A percentile compares a stretch with the other conserved stretches of the same genome.
Evolutionary conservation across 2,888 invertebrate genomes (phyloP).

Genomic region (Junonia oenone): DNA sequence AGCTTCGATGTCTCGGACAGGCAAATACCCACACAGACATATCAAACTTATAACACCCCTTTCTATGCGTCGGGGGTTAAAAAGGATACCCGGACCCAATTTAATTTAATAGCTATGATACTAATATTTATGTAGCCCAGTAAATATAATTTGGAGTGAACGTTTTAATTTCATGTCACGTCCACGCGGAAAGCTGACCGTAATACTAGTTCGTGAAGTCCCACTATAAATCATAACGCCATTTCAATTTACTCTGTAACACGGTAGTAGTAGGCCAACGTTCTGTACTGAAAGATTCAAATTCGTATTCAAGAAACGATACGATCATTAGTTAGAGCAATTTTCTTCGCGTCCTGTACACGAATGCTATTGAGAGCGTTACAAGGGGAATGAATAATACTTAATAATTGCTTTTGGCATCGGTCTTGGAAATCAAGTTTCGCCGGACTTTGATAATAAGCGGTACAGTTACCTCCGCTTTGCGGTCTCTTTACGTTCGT

Average conservation of each 20-base stretch:
- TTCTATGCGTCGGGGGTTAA: too few species aligned
- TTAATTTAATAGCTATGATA: not conserved
- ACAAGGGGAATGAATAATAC: constrained; percentile 38
- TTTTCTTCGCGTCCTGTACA: constrained; percentile 69
- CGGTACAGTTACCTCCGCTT: constrained; percentile 30
- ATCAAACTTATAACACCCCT: too few species aligned
- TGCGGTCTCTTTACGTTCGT: constrained; percentile 39
- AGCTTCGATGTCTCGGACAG: too few species aligned
- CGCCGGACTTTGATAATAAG: constrained; percentile 46
- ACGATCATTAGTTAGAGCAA: constrained; percentile 44
- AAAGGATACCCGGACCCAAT: not conserved
- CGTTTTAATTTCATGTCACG: constrained; percentile 61
- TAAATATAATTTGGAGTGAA: constrained; percentile 21
- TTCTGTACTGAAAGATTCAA: constrained; percentile 65
- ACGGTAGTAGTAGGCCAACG: constrained; percentile 60
- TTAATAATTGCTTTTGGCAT: constrained; percentile 61
- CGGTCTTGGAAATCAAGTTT: constrained; percentile 51
- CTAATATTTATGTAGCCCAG: constrained; percentile 16
- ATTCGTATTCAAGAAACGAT: constrained; percentile 75
- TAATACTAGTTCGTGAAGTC: constrained; percentile 66
- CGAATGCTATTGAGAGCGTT: constrained; percentile 53
- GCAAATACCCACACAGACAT: too few species aligned
- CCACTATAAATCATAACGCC: constrained; percentile 71
- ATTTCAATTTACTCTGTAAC: constrained; percentile 72
- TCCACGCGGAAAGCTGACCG: constrained; percentile 56